These are phyloP conservation scores for Nesospiza acunhae DNA, from an alignment of 2,113 vertebrate genomes.

Conservation along the genomic window DNA sequence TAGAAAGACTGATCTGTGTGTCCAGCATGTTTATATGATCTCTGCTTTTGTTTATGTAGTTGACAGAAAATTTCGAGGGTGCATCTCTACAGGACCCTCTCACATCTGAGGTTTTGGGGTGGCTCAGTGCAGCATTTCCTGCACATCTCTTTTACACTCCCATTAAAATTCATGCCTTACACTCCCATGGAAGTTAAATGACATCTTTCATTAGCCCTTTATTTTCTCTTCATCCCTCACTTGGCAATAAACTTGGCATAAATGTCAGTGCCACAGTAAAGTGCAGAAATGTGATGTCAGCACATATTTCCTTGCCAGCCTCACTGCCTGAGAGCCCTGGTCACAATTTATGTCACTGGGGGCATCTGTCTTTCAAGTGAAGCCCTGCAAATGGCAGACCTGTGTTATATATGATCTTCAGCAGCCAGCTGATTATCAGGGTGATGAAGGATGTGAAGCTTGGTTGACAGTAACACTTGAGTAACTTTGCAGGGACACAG, in stretches of 20 bases:
- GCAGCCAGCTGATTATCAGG: constrained; percentile 3
- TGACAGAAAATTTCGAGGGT: neutral
- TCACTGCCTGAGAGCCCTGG: neutral
- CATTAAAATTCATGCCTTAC: neutral
- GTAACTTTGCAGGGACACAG: neutral
- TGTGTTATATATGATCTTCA: neutral
- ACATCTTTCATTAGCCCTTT: constrained; percentile 8
- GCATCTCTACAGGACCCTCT: neutral
- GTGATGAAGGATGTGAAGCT: neutral
- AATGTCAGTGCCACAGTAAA: constrained; percentile 38
- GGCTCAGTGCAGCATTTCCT: neutral
- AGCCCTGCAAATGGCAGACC: constrained; percentile 24
- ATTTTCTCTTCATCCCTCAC: neutral
- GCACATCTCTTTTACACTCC: neutral
- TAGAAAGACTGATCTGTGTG: rapidly evolving
- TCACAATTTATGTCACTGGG: constrained; percentile 22
- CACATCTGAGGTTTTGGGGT: neutral
- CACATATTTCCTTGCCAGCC: neutral
- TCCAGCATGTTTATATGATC: neutral
- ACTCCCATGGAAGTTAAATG: neutral
- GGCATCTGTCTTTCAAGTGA: constrained; percentile 11
- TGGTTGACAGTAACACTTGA: neutral
- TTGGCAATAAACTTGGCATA: neutral
- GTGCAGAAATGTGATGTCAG: constrained; percentile 20
- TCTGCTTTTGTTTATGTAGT: neutral